These are phyloP conservation scores for Onychomys arenicola DNA, from an alignment of 2,797 vertebrate species.

Conservation along the genomic window DNA sequence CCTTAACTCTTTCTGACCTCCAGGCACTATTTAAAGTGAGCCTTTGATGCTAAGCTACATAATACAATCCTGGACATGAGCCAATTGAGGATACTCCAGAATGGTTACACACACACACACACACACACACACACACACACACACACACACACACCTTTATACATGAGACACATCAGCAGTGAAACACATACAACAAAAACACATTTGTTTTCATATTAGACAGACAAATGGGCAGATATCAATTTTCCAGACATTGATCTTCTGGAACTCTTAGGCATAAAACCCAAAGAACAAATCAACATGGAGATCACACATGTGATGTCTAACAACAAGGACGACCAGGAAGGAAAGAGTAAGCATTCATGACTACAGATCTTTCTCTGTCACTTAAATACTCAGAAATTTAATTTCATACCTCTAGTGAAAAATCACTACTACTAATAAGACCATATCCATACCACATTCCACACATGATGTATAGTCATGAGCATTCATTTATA, in stretches of 20 bases:
- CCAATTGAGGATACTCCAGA: not conserved
- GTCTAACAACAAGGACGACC: not conserved
- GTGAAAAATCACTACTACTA: not conserved
- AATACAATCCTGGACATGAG: not conserved
- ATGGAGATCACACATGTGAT: rapidly evolving
- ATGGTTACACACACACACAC: not conserved
- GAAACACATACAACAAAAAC: not conserved
- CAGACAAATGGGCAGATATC: not conserved
- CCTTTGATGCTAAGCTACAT: not conserved
- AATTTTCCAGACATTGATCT: not conserved
- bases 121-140: not conserved
- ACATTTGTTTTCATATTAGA: constrained; percentile 33
- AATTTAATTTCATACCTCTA: not conserved
- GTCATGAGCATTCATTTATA: not conserved
- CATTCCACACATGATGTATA: not conserved
- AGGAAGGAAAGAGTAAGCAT: not conserved
- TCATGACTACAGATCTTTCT: not conserved
- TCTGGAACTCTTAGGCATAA: not conserved
- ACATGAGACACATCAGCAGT: not conserved
- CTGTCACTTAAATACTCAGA: not conserved
- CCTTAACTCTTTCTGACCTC: constrained; percentile 26
- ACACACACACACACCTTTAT: not conserved
- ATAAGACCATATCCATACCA: rapidly evolving
- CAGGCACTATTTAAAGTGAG: not conserved
- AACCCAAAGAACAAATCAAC: not conserved